A percentile compares a stretch with the other conserved stretches of the same genome.
Conservation (phyloP, 1,140 invertebrate genomes). For the Brachionus rubens region DNA sequence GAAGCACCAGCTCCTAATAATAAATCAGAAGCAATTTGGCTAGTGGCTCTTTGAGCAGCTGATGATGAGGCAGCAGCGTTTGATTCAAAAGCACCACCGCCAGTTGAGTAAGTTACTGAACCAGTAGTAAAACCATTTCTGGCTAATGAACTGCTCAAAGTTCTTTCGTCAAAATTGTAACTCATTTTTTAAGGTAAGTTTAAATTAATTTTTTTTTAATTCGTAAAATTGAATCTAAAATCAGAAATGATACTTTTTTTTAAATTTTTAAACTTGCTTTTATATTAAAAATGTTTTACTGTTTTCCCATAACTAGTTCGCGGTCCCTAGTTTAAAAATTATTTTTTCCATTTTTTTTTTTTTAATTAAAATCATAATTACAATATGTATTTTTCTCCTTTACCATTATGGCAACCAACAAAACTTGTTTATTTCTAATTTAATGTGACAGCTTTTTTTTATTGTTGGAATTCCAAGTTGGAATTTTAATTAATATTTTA, state of each 20-base stretch:
- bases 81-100: background rate
- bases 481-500: slow-evolving; percentile 39
- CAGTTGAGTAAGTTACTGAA: slow-evolving; percentile 8
- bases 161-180: slow-evolving; percentile 3
- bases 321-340: too few relatives aligned
- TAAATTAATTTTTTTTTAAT: too few relatives aligned
- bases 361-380: slow-evolving; percentile 31
- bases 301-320: too few relatives aligned
- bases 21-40: too few relatives aligned
- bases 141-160: background rate
- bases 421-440: slow-evolving; percentile 38
- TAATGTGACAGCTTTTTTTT: slow-evolving; percentile 33
- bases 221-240: too few relatives aligned
- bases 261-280: background rate
- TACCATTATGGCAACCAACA: background rate
- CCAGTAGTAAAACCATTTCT: slow-evolving; percentile 6
- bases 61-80: background rate
- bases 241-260: too few relatives aligned
- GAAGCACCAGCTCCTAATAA: too few relatives aligned
- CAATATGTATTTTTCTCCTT: slow-evolving; percentile 4
- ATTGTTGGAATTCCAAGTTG: background rate
- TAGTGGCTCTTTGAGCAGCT: slow-evolving; percentile 5
- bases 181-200: too few relatives aligned
- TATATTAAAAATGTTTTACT: background rate
- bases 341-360: background rate